Base-by-base conservation (phyloP, 2,113 vertebrate species). In the Platysternon megacephalum region DNA sequence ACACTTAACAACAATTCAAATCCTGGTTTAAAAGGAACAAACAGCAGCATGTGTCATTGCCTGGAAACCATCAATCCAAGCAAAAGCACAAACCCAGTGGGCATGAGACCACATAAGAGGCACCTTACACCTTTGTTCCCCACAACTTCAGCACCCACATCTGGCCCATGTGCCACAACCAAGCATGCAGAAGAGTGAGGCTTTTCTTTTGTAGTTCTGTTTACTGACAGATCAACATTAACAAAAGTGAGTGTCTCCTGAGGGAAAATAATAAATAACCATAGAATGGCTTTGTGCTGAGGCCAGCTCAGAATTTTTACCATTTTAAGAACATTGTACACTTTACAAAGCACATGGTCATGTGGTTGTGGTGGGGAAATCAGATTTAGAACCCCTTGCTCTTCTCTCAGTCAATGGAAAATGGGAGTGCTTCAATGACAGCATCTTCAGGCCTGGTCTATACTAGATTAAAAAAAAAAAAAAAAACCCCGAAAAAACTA, bases 211-310 rank as follows among this genome's bases (percentile, higher is more conserved):
- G 13, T 35, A 61, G 58, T 14, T 61, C 58, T 16, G 58, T 61
- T 72, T 21, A 35, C n/a, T 39, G 48, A 24, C 61, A 48, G n/a
- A 21, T 49, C 49, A 52, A 16, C 9, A 72, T n/a, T 48, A 6
- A n/a, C 48, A 51, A 49, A 8, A 48, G 26, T 29, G n/a, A 11
- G 16, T 16, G 10, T 49, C 56, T 24, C 4, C 3, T 3, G 1
- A 22, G 0, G 0, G 21, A 52, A 93, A 52, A 61, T 58, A 88
- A 86, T 0, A 0, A 72, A 72, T 72, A 39, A 4, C 68, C 68
- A 72, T 3, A 72, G n/a, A 21, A 72, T 39, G 35, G 19, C n/a
- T 39, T 39, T 39, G 21, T 74, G 68, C 17, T 5, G 5, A 39
- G 68, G 21, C n/a, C 29, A n/a, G 39, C 21, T 22, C n/a, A 61